Evolutionary conservation across 2,888 invertebrate species (phyloP), one percentile per base, ranked within the genome.

Genomic region (Xanthorhoe designata): DNA sequence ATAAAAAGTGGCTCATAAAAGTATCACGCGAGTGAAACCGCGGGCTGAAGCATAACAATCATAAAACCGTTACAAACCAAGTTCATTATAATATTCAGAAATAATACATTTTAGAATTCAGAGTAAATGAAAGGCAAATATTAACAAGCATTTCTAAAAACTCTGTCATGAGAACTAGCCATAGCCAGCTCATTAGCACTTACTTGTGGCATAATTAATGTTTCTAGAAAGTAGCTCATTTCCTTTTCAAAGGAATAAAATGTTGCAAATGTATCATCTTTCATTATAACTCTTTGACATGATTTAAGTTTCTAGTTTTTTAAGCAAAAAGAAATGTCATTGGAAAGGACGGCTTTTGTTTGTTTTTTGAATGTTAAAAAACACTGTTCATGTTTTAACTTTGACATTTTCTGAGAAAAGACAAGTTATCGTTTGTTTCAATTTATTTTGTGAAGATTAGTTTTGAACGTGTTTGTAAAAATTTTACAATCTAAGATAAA

Each of bases 221-320:
- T 42, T 42, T 42, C 38, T 42, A 42, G 38, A 42, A 42, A 8
- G 35, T 8, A 35, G 35, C 35, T 35, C 35, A 10, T 42, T 42
- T 42, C 13, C 38, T 13, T 42, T 42, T 42, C 38, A 42, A 42
- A 42, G 10, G 13, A 42, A 42, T 38, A 42, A 42, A 13, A 17
- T 17, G 17, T 47, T 19, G 19, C 1, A 15, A 42, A 55, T 50
- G 59, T n/a, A 18, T 9, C 51, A 58, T 63, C 63, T 63, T n/a
- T 58, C 8, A 8, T 56, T n/a, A 1, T 4, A 50, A 63, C 45
- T 63, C 63, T 63, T 57, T 63, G 63, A 32, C 57, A 29, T 47
- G 32, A 45, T 57, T 10, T 45, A 47, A 52, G 53, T 57, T 52
- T 63, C 57, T 42, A 7, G 32, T 45, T 58, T 35, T 63, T 7